phyloP scores from a whole-genome alignment of 2,797 vertebrate genomes.

The Alfaro cultratus region DNA sequence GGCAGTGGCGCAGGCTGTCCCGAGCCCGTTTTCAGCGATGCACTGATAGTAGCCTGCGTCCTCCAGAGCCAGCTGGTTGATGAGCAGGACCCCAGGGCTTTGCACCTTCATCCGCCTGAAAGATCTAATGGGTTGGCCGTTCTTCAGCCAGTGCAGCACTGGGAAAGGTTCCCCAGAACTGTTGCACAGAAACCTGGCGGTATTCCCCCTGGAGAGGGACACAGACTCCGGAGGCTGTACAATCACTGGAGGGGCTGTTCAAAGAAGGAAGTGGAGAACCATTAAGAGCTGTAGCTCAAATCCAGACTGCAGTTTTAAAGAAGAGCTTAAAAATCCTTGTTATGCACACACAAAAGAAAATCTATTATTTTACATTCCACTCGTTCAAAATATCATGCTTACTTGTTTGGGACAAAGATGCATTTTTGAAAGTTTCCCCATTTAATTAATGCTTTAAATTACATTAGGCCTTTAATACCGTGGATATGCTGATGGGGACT shows the following conservation, averaged over 20 bases:
- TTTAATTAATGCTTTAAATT: background rate
- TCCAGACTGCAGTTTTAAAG: background rate
- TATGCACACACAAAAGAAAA: background rate
- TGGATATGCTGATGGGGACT: background rate
- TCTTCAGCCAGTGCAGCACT: conserved; percentile 89
- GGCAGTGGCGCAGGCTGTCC: conserved; percentile 91
- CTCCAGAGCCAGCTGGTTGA: conserved; percentile 94
- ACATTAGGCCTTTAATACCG: background rate
- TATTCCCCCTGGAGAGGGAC: conserved; percentile 93
- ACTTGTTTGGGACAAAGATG: background rate
- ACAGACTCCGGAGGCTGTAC: conserved; percentile 92
- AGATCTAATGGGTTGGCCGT: conserved; percentile 86
- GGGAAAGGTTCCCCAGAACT: conserved; percentile 91
- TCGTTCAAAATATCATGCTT: background rate
- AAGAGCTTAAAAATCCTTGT: too few species aligned
- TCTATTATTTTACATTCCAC: background rate
- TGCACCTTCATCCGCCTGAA: conserved; percentile 92
- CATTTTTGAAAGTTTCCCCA: background rate
- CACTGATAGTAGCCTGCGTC: conserved; percentile 97
- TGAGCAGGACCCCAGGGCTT: conserved; percentile 90
- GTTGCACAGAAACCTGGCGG: conserved; percentile 94
- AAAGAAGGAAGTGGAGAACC: conserved; percentile 7
- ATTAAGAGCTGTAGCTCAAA: background rate
- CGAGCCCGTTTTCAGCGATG: conserved; percentile 91
- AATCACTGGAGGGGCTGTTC: conserved; percentile 89